Conservation (phyloP, 2,113 vertebrate species). For the Anolis carolinensis region DNA sequence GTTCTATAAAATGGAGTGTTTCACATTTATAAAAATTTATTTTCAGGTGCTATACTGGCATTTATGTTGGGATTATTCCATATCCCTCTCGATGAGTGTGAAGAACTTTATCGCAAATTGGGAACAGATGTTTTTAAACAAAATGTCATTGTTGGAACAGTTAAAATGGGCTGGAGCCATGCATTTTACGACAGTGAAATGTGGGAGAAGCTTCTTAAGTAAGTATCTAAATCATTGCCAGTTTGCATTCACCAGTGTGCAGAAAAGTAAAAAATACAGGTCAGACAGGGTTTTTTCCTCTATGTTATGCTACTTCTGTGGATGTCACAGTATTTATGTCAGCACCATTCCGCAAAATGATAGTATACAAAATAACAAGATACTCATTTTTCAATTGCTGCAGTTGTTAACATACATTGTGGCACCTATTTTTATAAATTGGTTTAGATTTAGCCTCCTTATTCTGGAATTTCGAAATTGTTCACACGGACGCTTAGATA, state of each 20-base stretch:
- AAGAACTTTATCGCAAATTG: constrained; percentile 91
- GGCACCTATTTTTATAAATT: not conserved
- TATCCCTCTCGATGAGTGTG: constrained; percentile 90
- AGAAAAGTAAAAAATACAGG: constrained; percentile 13
- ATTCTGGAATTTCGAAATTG: too few relatives aligned
- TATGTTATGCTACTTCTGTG: not conserved
- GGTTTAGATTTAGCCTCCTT: not conserved
- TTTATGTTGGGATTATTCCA: constrained; percentile 96
- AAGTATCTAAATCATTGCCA: constrained; percentile 67
- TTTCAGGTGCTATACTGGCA: constrained; percentile 90
- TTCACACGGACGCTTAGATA: too few relatives aligned
- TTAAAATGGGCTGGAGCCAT: constrained; percentile 98
- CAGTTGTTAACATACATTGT: not conserved
- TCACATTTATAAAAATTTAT: constrained; percentile 35
- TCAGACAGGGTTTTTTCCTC: not conserved
- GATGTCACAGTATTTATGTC: not conserved
- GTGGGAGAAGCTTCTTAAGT: constrained; percentile 97
- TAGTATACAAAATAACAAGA: not conserved
- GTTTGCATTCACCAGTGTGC: not conserved
- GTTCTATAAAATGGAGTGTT: too few relatives aligned
- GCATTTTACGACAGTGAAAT: constrained; percentile 95
- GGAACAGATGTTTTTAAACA: constrained; percentile 96
- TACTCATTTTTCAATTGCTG: not conserved
- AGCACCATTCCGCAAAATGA: not conserved
- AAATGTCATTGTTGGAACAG: constrained; percentile 93